phyloP scores from a whole-genome alignment of 2,888 invertebrate species.

The Diplazon laetatorius region DNA sequence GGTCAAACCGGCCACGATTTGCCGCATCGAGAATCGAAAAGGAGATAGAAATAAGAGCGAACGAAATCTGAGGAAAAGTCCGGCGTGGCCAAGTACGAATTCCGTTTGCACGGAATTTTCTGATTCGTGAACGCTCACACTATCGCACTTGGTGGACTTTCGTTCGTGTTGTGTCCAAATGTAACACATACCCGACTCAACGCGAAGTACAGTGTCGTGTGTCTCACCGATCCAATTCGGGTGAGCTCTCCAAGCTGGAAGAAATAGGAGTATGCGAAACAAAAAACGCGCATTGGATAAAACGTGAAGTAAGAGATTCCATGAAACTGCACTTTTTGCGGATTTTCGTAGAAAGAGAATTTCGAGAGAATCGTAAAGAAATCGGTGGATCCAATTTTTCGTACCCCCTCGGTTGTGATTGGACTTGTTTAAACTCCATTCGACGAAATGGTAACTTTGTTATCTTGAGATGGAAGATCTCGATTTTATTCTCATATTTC shows the following conservation, averaged over 20 bases:
- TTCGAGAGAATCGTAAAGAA: constrained; percentile 46
- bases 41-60: constrained; percentile 4
- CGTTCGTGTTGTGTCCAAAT: background rate
- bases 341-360: constrained; percentile 24
- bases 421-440: constrained; percentile 42
- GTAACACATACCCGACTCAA: constrained; percentile 16
- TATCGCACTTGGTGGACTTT: background rate
- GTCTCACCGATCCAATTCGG: constrained; percentile 43
- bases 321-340: constrained; percentile 27
- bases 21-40: constrained; percentile 4
- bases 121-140: constrained; percentile 5
- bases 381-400: too few species aligned
- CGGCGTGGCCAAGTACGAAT: constrained; percentile 8
- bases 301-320: constrained; percentile 25
- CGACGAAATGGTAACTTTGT: constrained; percentile 49
- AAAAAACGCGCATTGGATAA: constrained; percentile 18
- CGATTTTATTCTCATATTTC: constrained; percentile 22
- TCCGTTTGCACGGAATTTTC: constrained; percentile 34
- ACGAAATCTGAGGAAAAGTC: constrained; percentile 11
- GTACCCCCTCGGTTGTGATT: constrained; percentile 18
- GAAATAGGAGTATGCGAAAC: constrained; percentile 31
- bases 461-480: constrained; percentile 35
- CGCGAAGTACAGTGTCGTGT: background rate
- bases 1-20: constrained; percentile 28
- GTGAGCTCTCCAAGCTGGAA: constrained; percentile 17